These are phyloP conservation scores for Habropoda laboriosa DNA, from an alignment of 1,140 invertebrate species.

Conservation along the genomic window DNA sequence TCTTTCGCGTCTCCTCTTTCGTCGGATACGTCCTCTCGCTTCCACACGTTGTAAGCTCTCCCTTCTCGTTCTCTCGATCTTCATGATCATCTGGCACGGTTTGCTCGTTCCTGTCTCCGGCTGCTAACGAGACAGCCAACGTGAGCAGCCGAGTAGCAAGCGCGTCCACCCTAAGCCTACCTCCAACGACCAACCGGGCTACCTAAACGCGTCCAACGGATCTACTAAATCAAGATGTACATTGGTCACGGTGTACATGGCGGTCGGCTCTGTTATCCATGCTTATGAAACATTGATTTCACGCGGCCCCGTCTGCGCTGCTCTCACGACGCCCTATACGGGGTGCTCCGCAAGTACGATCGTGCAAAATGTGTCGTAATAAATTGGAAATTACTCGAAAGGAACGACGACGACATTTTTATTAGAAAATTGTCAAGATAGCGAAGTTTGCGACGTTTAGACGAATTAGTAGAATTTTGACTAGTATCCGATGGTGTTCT, in stretches of 20 bases:
- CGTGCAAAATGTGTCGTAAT: no score
- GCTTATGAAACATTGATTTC: conserved; percentile 83
- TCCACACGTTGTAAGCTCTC: conserved; percentile 29
- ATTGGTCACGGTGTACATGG: conserved; percentile 80
- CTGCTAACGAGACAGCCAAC: conserved; percentile 79
- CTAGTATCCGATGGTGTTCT: not conserved
- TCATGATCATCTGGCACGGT: conserved; percentile 49
- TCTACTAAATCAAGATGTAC: conserved; percentile 82
- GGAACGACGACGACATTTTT: no score
- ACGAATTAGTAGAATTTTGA: no score
- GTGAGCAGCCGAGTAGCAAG: conserved; percentile 69
- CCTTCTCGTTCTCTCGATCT: not conserved
- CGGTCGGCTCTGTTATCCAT: conserved; percentile 77
- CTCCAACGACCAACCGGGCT: conserved; percentile 68
- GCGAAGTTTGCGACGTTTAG: no score
- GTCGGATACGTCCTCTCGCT: conserved; percentile 54
- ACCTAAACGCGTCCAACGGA: conserved; percentile 75
- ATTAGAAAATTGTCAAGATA: no score
- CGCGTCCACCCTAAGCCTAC: conserved; percentile 70
- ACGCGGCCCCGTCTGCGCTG: conserved; percentile 72
- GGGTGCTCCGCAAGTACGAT: conserved; percentile 69
- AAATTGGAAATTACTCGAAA: no score
- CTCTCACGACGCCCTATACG: conserved; percentile 72
- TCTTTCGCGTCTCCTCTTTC: conserved; percentile 54
- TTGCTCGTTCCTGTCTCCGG: conserved; percentile 64